Evolutionary conservation across 2,113 vertebrate species (phyloP), one percentile per base, ranked within the genome.

Genomic region (Asarcornis scutulata): DNA sequence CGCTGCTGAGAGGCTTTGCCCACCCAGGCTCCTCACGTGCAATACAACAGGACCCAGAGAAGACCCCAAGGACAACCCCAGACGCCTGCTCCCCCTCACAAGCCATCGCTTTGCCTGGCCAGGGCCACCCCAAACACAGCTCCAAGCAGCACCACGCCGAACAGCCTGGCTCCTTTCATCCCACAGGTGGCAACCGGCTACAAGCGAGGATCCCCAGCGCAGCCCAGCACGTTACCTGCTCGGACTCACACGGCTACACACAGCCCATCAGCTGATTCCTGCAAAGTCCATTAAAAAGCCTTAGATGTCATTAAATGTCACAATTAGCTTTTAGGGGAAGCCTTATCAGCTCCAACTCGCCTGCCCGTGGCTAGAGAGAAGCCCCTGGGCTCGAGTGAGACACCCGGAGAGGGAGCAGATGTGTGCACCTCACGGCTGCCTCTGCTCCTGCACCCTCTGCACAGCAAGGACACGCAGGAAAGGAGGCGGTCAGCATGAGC

Each of bases 351-450:
- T 68, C n/a, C 71, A 48, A 7, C 13, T 25, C 71, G 68, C 52
- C 46, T 44, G 82, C 88, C 46, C 81, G 44, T 2, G 10, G 48
- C 56, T 38, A 56, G 62, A 53, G 21, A 59, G 85, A 84, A 85
- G 48, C 83, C 58, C 25, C 10, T 9, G 56, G 82, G 73, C 78
- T 59, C 11, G 6, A 71, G 84, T 17, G 9, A 88, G 79, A 63
- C 29, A 6, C 17, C 67, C 55, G 2, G 2, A 60, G 32, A 81
- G 17, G 34, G 68, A 44, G 18, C 56, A 71, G 50, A 52, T 6
- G 2, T 1, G 4, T 3, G 4, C 14, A 11, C 14, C 3, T 55
- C 21, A 63, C 85, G 7, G 2, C 1, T 20, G 26, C 11, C 25
- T 13, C 76, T 17, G 40, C 56, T 29, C 15, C 3, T 1, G 27